A percentile compares a stretch with the other conserved stretches of the same genome.
Evolutionary conservation across 1,140 invertebrate genomes (phyloP).

Genomic region (Vanessa tameamea): DNA sequence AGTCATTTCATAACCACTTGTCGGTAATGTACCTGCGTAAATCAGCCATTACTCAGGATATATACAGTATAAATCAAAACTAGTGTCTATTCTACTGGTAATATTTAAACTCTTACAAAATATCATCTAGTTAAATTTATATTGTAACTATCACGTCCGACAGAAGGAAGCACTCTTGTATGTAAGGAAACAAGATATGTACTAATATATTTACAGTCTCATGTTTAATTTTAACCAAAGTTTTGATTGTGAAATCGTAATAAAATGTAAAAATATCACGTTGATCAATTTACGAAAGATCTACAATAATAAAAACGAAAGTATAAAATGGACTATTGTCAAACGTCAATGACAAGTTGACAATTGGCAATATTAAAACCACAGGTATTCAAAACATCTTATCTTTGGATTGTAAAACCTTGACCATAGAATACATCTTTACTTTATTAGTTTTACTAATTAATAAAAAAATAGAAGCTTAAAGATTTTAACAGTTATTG

Average conservation of each 20-base stretch:
- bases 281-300: neutral
- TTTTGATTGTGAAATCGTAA: neutral
- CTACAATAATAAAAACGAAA: slow-evolving; percentile 6
- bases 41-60: slow-evolving; percentile 42
- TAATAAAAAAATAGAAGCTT: neutral
- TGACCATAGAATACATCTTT: neutral
- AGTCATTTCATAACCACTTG: slow-evolving; percentile 37
- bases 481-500: too few species aligned
- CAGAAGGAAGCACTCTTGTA: neutral
- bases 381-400: slow-evolving; percentile 4
- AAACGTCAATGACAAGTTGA: neutral
- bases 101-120: slow-evolving; percentile 10
- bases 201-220: neutral
- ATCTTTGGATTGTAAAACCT: neutral
- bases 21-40: slow-evolving; percentile 40
- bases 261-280: neutral
- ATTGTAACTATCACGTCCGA: slow-evolving; percentile 11
- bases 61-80: slow-evolving; percentile 17
- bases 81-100: neutral
- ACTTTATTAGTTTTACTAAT: neutral
- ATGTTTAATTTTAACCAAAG: neutral
- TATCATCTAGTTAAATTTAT: slow-evolving; percentile 13
- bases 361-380: slow-evolving; percentile 1
- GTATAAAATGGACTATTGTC: neutral
- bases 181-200: neutral